Percentiles rank a stretch among this genome's conserved stretches.
Evolutionary conservation across 2,113 vertebrate species (phyloP).

Genomic region (Callipepla californica): DNA sequence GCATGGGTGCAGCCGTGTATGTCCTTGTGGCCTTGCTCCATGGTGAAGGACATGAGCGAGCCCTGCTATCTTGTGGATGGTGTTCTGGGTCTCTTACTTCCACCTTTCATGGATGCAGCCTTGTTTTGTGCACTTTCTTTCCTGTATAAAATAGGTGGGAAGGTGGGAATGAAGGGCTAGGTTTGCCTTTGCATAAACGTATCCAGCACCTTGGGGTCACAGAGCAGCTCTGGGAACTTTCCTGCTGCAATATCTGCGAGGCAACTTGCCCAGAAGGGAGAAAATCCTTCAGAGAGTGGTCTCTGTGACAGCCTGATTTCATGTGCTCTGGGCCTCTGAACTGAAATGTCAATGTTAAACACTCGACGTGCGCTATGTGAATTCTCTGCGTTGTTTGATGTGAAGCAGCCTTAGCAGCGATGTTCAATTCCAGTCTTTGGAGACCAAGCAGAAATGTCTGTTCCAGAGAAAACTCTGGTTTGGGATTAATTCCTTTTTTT

Average conservation of each 20-base stretch:
- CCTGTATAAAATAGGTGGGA: conserved; percentile 21
- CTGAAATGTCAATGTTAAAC: conserved; percentile 16
- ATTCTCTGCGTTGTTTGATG: neutral
- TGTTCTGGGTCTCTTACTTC: conserved; percentile 30
- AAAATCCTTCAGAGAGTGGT: neutral
- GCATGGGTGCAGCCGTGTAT: neutral
- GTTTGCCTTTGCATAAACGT: neutral
- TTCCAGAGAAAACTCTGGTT: conserved; percentile 26
- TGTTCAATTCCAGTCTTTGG: neutral
- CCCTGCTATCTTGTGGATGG: neutral
- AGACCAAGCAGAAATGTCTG: conserved; percentile 1
- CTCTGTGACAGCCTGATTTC: conserved; percentile 14
- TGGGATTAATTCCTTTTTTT: neutral
- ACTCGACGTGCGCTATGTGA: neutral
- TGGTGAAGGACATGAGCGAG: neutral
- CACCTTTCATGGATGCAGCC: neutral
- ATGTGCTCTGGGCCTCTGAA: neutral
- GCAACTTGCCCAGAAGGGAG: neutral
- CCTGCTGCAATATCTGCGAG: neutral
- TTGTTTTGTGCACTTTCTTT: conserved; percentile 13
- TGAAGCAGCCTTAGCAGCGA: conserved; percentile 9
- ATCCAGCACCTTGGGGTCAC: neutral
- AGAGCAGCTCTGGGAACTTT: neutral
- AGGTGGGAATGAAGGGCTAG: neutral
- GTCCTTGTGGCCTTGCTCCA: conserved; percentile 37